Conservation (phyloP, 2,113 vertebrate genomes). For the Corapipo altera region DNA sequence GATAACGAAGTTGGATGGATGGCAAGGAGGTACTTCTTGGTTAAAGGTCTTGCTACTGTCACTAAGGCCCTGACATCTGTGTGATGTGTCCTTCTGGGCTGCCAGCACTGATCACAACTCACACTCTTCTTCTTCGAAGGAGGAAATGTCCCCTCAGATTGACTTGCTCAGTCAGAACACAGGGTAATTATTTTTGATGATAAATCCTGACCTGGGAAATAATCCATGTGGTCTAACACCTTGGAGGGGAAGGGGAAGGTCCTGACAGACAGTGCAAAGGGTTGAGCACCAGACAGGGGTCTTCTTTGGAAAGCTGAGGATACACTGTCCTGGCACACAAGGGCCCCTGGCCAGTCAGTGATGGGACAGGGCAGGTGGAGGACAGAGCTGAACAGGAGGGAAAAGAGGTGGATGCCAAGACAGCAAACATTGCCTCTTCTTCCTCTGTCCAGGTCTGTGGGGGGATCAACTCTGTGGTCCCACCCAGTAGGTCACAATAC, state of each 20-base stretch:
- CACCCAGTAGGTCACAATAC: neutral
- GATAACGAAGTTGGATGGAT: neutral
- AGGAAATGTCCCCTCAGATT: neutral
- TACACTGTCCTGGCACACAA: neutral
- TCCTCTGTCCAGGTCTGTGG: too few relatives aligned
- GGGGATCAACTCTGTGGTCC: neutral
- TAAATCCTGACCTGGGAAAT: neutral
- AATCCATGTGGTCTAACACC: neutral
- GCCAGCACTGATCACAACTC: neutral
- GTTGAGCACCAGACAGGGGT: neutral
- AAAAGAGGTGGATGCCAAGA: neutral
- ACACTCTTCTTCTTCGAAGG: neutral
- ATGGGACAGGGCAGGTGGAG: neutral
- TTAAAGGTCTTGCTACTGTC: neutral
- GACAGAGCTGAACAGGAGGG: neutral
- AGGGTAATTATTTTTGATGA: neutral
- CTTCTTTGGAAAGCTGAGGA: neutral
- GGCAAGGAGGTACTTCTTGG: neutral
- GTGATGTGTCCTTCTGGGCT: neutral
- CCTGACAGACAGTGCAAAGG: neutral
- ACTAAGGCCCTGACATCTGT: neutral
- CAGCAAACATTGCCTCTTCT: neutral
- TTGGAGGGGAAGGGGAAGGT: neutral
- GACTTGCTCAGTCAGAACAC: fast-evolving
- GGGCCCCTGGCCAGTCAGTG: neutral